A percentile compares a stretch with the other conserved stretches of the same genome.
phyloP scores from a whole-genome alignment of 2,797 vertebrate species.

The Graptemys geographica region DNA sequence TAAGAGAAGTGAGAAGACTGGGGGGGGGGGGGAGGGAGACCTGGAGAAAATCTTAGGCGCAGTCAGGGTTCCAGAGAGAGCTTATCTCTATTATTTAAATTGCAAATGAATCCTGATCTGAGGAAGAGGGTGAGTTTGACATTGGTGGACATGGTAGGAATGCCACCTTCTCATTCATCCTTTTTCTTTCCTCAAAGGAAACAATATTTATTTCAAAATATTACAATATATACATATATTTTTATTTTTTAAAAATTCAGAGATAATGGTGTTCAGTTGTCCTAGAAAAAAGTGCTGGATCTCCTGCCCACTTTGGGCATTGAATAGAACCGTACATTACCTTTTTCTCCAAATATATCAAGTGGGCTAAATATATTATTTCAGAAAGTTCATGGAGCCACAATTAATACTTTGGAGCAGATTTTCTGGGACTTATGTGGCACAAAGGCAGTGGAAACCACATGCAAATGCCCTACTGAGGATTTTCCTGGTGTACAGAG shows the following conservation, averaged over 20 bases:
- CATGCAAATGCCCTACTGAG: neutral
- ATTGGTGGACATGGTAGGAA: neutral
- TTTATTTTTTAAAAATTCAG: neutral
- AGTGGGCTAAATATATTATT: neutral
- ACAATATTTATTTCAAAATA: neutral
- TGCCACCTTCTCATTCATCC: neutral
- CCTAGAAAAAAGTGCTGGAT: neutral
- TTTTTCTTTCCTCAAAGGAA: neutral
- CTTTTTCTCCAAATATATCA: neutral
- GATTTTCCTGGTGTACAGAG: neutral
- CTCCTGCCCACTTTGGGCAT: neutral
- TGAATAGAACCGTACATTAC: neutral
- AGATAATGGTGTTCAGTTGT: neutral
- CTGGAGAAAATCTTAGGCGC: neutral
- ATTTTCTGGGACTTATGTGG: neutral
- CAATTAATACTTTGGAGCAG: neutral
- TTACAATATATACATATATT: neutral
- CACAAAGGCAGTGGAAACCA: neutral
- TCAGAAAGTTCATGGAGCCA: neutral
- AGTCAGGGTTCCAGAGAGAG: neutral
- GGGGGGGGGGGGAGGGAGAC: neutral
- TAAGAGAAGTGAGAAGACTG: neutral
- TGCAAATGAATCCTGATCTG: neutral
- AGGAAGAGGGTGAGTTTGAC: neutral
- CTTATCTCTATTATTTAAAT: neutral